Evolutionary conservation across 2,113 vertebrate species (phyloP).

Genomic region (Junco hyemalis): DNA sequence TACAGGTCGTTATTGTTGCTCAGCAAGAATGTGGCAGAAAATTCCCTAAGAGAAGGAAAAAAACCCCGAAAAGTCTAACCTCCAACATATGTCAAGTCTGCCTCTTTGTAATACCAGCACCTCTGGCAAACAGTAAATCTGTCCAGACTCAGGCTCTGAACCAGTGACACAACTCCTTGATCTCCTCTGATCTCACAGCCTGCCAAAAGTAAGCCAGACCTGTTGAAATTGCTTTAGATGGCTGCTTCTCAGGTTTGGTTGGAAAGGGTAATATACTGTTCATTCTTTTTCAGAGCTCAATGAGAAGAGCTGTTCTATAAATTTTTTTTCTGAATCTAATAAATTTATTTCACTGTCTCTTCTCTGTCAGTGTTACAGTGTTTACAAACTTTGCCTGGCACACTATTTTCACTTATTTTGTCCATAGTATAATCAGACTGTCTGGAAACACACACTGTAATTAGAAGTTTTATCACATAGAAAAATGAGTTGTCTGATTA

Average conservation of each 20-base stretch:
- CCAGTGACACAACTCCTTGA: not conserved
- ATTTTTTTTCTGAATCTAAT: not conserved
- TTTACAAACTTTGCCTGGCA: not conserved
- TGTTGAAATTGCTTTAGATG: not conserved
- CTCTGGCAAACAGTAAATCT: not conserved
- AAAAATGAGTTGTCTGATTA: not conserved
- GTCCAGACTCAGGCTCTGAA: not conserved
- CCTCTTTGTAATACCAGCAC: not conserved
- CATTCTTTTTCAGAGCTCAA: not conserved
- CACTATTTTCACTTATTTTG: not conserved
- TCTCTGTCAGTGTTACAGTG: not conserved
- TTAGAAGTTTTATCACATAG: not conserved
- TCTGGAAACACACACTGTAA: not conserved
- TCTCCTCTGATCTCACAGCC: not conserved
- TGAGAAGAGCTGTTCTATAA: not conserved
- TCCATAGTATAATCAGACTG: not conserved
- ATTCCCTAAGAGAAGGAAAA: not conserved
- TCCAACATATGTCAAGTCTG: not conserved
- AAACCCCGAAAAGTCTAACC: not conserved
- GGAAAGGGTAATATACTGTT: not conserved
- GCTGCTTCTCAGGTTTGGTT: not conserved
- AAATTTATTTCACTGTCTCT: not conserved
- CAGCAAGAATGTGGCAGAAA: not conserved
- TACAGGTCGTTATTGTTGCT: accelerated
- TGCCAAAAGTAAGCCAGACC: not conserved